Conservation (phyloP, 2,888 invertebrate species). For the Antheraea yamamai region DNA sequence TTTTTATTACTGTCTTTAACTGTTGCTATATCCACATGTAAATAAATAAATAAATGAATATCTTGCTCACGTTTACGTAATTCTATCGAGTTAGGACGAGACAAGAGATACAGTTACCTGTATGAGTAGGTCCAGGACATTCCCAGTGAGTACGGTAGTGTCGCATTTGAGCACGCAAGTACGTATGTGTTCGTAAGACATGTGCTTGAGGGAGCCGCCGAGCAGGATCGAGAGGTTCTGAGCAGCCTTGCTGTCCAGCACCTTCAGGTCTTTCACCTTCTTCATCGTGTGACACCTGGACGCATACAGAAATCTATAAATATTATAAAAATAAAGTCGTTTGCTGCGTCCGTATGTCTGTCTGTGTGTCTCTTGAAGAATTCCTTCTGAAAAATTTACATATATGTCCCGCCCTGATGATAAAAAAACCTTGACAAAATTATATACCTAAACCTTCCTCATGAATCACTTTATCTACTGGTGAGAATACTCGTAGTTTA, state of each 20-base stretch:
- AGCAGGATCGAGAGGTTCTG: constrained; percentile 95
- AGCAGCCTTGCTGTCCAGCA: constrained; percentile 95
- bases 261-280: constrained; percentile 95
- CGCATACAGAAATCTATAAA: neutral
- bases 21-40: too few species aligned
- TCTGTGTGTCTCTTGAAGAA: too few species aligned
- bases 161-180: constrained; percentile 93
- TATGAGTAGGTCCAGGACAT: constrained; percentile 93
- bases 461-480: too few species aligned
- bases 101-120: constrained; percentile 64
- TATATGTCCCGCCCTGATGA: too few species aligned
- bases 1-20: too few species aligned
- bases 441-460: too few species aligned
- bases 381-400: too few species aligned
- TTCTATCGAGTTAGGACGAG: neutral
- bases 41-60: too few species aligned
- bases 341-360: too few species aligned
- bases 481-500: too few species aligned
- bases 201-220: constrained; percentile 93
- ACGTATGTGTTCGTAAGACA: constrained; percentile 91
- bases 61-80: too few species aligned
- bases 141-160: constrained; percentile 91
- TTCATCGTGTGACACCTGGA: constrained; percentile 85
- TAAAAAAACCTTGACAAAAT: too few species aligned
- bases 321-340: neutral